Percentiles rank a stretch among this genome's conserved stretches.
Conservation (phyloP, 2,797 vertebrate genomes). For the Chelmon rostratus region DNA sequence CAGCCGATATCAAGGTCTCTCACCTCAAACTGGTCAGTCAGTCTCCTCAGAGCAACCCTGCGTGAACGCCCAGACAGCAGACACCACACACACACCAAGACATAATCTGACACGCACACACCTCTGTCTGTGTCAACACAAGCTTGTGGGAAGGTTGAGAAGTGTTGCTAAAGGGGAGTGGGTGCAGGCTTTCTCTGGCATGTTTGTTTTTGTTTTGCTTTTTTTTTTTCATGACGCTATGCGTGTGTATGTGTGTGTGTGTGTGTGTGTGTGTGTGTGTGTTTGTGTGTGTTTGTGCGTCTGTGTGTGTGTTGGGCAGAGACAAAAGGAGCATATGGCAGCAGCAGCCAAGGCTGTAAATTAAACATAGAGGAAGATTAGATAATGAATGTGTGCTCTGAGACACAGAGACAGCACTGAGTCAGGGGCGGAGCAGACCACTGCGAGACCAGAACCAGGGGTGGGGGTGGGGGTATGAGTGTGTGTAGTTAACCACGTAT, state of each 20-base stretch:
- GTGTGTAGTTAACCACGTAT: conserved; percentile 40
- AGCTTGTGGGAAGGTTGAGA: conserved; percentile 59
- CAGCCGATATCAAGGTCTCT: conserved; percentile 45
- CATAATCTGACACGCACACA: conserved; percentile 63
- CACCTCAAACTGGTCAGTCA: conserved; percentile 70
- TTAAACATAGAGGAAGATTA: conserved; percentile 94
- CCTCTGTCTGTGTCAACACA: conserved; percentile 64
- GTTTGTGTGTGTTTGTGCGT: conserved; percentile 27
- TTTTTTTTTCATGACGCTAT: conserved; percentile 43
- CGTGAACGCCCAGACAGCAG: conserved; percentile 47
- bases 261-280: conserved; percentile 31
- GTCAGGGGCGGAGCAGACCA: conserved; percentile 76
- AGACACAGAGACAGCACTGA: conserved; percentile 84
- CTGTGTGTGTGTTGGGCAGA: conserved; percentile 69
- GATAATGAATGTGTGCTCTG: conserved; percentile 91
- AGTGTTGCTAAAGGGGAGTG: conserved; percentile 53
- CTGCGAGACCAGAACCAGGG: conserved; percentile 37
- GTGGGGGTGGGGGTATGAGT: background rate
- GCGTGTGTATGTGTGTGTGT: conserved; percentile 23
- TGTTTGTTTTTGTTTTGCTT: conserved; percentile 72
- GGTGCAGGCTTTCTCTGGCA: conserved; percentile 50
- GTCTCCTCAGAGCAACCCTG: conserved; percentile 53
- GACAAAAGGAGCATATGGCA: conserved; percentile 92
- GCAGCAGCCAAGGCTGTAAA: conserved; percentile 90
- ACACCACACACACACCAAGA: conserved; percentile 33